Base-by-base conservation (phyloP, 2,113 vertebrate genomes). In the Gopherus evgoodei region DNA sequence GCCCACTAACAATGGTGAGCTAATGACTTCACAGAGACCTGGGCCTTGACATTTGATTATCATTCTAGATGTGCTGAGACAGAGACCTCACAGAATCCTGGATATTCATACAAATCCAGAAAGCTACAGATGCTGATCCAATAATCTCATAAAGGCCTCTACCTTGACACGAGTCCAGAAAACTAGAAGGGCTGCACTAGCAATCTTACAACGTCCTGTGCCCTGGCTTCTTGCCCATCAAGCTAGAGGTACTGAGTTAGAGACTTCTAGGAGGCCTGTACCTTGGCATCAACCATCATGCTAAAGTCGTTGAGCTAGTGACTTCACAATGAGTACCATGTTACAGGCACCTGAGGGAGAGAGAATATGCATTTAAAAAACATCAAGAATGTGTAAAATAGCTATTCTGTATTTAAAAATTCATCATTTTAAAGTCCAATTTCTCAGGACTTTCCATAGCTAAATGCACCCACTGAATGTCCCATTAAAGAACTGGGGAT, bases 181-280 rank as follows among this genome's bases (percentile, higher is more conserved):
- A 5, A 6, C 49, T 47, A 84, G 81, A 29, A 47, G 24, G 86
- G 92, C 78, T 96, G 38, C 35, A 53, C 79, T 88, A 57, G 8
- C 92, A 95, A 47, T 38, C 81, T 13, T 27, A 92, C 62, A 38
- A 87, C 88, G 9, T 84, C 88, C 53, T 83, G 38, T 65, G 42
- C n/a, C 11, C 42, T 95, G 93, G 93, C 90, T 88, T 88, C 65
- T 17, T 38, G 90, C 16, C 27, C 94, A 94, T 79, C 3, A 59
- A 88, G 81, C 59, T 75, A 81, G 6, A 91, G 94, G 52, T 49
- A 54, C 13, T 81, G 21, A 91, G 50, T 29, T 47, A 94, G 53
- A 92, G 89, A 94, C 78, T 89, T 81, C 94, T 93, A 49, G 95
- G 86, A 94, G 96, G 92, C 57, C 84, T 94, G 27, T 83, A 38